Percentiles rank a stretch among this genome's conserved stretches.
These are phyloP conservation scores for Chlorocebus sabaeus DNA, from an alignment of 2,113 vertebrate genomes.

Conservation along the genomic window DNA sequence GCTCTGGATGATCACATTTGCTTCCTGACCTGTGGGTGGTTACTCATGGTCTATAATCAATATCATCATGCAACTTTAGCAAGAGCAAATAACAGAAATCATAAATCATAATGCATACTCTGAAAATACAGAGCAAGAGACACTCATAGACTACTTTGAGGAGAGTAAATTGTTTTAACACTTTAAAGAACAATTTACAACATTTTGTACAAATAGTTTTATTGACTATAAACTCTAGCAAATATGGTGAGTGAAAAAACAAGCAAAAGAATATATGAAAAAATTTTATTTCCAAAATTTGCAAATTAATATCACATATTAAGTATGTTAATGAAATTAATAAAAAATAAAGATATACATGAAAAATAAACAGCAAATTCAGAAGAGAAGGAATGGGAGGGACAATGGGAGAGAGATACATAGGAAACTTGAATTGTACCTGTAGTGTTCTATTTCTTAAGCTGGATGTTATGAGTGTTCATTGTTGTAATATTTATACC, in stretches of 20 bases:
- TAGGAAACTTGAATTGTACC: background rate
- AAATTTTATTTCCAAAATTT: background rate
- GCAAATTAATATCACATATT: background rate
- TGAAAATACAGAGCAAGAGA: background rate
- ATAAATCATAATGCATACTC: background rate
- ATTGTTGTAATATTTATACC: background rate
- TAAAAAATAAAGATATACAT: background rate
- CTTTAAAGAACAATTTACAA: background rate
- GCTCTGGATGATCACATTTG: background rate
- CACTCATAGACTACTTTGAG: background rate
- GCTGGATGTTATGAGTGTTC: background rate
- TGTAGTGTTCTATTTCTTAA: background rate
- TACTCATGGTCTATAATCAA: background rate
- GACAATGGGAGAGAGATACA: background rate
- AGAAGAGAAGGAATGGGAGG: background rate
- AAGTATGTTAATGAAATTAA: background rate
- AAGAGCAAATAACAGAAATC: background rate
- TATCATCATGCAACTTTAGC: background rate
- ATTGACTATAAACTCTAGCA: background rate
- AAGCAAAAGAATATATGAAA: background rate
- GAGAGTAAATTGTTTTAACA: background rate
- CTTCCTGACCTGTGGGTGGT: background rate
- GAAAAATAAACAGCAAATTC: background rate
- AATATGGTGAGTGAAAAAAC: background rate
- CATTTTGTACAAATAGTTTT: background rate